Conservation (phyloP, 2,113 vertebrate species). For the Centropus unirufus region DNA sequence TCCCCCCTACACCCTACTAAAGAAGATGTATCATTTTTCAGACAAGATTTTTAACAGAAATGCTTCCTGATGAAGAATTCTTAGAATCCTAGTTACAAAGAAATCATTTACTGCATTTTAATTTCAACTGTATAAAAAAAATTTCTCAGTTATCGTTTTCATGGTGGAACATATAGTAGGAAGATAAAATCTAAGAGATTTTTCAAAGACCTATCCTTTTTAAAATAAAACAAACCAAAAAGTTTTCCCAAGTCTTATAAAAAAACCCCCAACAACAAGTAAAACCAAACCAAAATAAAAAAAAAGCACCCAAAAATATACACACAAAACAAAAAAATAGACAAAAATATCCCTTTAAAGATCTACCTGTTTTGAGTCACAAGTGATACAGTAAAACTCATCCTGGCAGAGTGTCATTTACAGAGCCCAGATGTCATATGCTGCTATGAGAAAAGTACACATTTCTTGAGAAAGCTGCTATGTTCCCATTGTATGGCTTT, state of each 20-base stretch:
- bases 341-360: background rate
- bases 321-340: background rate
- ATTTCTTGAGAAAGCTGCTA: background rate
- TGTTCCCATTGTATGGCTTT: background rate
- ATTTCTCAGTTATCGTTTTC: background rate
- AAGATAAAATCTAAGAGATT: background rate
- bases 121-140: background rate
- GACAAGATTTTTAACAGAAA: background rate
- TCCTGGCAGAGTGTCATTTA: background rate
- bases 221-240: background rate
- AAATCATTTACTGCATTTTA: background rate
- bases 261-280: too few relatives aligned
- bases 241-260: accelerated
- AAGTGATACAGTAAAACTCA: background rate
- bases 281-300: background rate
- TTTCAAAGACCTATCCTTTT: background rate
- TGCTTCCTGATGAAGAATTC: background rate
- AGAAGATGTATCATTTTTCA: background rate
- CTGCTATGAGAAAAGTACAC: background rate
- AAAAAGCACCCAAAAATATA: too few relatives aligned
- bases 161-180: background rate
- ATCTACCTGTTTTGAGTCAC: background rate
- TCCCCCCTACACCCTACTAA: accelerated
- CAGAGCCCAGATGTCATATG: background rate
- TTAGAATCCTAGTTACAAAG: background rate